Evolutionary conservation across 2,113 vertebrate species (phyloP), one percentile per base, ranked within the genome.

Genomic region (Lota lota): DNA sequence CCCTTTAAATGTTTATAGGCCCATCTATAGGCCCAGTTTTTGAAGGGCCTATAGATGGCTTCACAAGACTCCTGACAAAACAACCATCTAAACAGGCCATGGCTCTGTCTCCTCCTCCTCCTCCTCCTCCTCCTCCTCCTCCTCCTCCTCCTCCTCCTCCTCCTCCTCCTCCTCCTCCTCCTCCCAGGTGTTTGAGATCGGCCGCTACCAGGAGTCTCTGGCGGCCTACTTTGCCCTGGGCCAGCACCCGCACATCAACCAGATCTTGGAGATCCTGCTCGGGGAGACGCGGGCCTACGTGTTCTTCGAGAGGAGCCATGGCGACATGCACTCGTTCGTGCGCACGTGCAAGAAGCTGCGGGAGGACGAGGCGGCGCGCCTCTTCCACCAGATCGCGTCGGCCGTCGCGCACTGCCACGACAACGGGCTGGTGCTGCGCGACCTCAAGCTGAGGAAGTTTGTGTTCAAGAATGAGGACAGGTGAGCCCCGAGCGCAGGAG

Each of bases 271-370:
- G 87, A 95, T 99, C 78, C 87, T 99, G 85, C 94, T 99, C 63
- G 97, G 97, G 67, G 97, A 99, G 85, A 94, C 94, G 70, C 93
- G 95, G 73, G 96, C 97, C 0, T 99, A 99, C 17, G 96, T 97
- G 83, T 97, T 99, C 92, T 98, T 99, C 64, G 95, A 97, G 87
- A 92, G 93, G 58, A 96, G 96, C 92, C 94, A 98, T 93, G 97
- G 96, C 66, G 97, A 99, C 92, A 97, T 99, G 97, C 97, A 99
- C 88, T 97, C 97, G 0, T 98, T 99, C 50, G 97, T 99, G 71
- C 97, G 97, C 74, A 97, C 95, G 80, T 98, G 96, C 92, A 98
- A 98, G 90, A 97, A 97, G 91, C 93, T 99, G 87, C 96, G 94
- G 64, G 97, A 99, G 87, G 96, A 98, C 67, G 97, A 99, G 80